Evolutionary conservation across 2,797 vertebrate species (phyloP).

Genomic region (Odontamblyopus lacepedii): DNA sequence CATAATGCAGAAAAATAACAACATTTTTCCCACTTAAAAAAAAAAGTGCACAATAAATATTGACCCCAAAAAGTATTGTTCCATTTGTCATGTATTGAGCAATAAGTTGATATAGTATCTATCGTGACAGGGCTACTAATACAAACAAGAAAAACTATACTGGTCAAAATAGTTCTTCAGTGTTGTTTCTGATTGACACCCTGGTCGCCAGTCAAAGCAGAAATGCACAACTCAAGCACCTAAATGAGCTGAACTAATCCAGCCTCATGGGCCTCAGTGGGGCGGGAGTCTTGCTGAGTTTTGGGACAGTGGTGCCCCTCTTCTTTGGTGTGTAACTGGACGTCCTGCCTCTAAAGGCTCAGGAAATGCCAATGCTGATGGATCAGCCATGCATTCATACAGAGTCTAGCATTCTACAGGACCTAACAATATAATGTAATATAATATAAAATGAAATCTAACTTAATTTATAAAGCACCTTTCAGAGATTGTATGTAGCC

Average conservation of each 20-base stretch:
- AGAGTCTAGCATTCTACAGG: no score
- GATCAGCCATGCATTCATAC: conserved; percentile 49
- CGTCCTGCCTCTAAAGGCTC: conserved; percentile 41
- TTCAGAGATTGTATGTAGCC: no score
- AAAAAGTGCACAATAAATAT: no score
- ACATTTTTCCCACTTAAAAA: no score
- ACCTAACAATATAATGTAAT: no score
- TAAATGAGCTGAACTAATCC: conserved; percentile 73
- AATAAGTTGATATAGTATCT: no score
- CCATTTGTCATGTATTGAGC: no score
- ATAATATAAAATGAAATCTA: no score
- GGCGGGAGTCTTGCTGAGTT: conserved; percentile 70
- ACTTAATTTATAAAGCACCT: no score
- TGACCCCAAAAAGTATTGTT: no score
- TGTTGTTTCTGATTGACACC: not conserved
- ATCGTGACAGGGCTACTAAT: not conserved
- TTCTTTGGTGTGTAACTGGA: conserved; percentile 60
- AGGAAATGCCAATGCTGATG: conserved; percentile 53
- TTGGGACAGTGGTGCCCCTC: conserved; percentile 72
- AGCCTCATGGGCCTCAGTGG: conserved; percentile 60
- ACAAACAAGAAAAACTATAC: not conserved
- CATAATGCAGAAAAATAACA: no score
- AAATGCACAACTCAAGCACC: conserved; percentile 58
- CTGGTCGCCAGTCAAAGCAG: conserved; percentile 35
- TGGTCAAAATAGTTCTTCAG: not conserved